Evolutionary conservation across 2,888 invertebrate species (phyloP).

Genomic region (Eueremaeus valkanovi): DNA sequence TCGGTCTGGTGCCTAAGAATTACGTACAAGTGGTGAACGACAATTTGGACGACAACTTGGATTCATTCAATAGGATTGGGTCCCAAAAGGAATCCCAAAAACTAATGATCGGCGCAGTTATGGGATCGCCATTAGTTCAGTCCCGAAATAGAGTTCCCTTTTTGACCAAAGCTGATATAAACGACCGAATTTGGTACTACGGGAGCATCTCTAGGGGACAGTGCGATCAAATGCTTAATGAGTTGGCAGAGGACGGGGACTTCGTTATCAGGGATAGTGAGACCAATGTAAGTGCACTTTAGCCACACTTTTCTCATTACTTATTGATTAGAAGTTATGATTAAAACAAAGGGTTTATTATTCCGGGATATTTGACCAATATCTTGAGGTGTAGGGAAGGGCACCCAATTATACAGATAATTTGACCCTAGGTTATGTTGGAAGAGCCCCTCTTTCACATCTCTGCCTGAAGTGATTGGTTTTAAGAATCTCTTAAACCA

Average conservation of each 20-base stretch:
- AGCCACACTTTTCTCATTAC: neutral
- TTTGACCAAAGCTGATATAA: neutral
- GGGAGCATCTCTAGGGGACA: slow-evolving; percentile 92
- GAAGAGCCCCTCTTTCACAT: too few relatives aligned
- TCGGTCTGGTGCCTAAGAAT: slow-evolving; percentile 92
- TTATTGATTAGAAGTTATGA: too few relatives aligned
- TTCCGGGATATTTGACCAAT: too few relatives aligned
- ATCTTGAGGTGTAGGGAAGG: too few relatives aligned
- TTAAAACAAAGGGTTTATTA: too few relatives aligned
- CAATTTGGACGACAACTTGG: slow-evolving; percentile 28
- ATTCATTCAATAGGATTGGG: too few relatives aligned
- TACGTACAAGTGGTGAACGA: slow-evolving; percentile 67
- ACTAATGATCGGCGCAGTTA: neutral
- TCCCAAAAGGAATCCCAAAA: too few relatives aligned
- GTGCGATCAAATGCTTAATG: slow-evolving; percentile 91
- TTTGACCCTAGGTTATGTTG: too few relatives aligned
- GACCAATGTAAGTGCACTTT: slow-evolving; percentile 77
- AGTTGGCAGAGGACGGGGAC: slow-evolving; percentile 94
- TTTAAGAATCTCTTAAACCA: too few relatives aligned
- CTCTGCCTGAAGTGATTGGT: too few relatives aligned
- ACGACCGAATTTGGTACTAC: slow-evolving; percentile 75
- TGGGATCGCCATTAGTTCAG: slow-evolving; percentile 42
- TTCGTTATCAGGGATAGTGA: slow-evolving; percentile 98
- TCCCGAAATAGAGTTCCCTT: neutral
- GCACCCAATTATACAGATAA: too few relatives aligned